Conservation (phyloP, 2,797 vertebrate genomes). For the Syngnathus acus region DNA sequence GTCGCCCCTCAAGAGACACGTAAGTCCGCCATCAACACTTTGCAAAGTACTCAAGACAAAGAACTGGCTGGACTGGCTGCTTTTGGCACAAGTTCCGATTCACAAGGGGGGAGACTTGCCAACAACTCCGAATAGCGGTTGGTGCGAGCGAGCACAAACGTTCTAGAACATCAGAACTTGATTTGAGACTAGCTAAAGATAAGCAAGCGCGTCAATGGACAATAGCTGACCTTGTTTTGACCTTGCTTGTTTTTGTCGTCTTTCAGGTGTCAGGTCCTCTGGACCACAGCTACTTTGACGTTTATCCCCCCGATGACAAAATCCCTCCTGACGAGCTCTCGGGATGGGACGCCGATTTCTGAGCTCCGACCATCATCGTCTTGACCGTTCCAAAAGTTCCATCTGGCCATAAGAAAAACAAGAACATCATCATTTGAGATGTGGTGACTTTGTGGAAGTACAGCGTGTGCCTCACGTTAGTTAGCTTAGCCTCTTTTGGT, state of each 20-base stretch:
- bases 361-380: constrained; percentile 24
- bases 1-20: constrained; percentile 86
- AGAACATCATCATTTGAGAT: background rate
- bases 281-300: constrained; percentile 90
- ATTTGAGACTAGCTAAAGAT: too few relatives aligned
- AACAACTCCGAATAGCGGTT: too few relatives aligned
- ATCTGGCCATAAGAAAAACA: background rate
- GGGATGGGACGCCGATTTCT: constrained; percentile 94
- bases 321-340: constrained; percentile 85
- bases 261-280: constrained; percentile 79
- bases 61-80: too few relatives aligned
- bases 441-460: background rate
- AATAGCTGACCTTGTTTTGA: background rate
- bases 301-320: constrained; percentile 83
- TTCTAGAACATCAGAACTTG: too few relatives aligned
- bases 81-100: too few relatives aligned
- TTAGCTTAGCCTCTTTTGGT: background rate
- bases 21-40: constrained; percentile 42
- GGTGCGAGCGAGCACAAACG: too few relatives aligned
- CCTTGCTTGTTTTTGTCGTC: background rate
- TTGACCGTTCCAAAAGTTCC: background rate
- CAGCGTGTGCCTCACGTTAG: background rate
- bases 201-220: background rate
- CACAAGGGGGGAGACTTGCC: too few relatives aligned
- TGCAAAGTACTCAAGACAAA: too few relatives aligned